Evolutionary conservation across 2,888 invertebrate species (phyloP).

Genomic region (Pantelozetes paolii): DNA sequence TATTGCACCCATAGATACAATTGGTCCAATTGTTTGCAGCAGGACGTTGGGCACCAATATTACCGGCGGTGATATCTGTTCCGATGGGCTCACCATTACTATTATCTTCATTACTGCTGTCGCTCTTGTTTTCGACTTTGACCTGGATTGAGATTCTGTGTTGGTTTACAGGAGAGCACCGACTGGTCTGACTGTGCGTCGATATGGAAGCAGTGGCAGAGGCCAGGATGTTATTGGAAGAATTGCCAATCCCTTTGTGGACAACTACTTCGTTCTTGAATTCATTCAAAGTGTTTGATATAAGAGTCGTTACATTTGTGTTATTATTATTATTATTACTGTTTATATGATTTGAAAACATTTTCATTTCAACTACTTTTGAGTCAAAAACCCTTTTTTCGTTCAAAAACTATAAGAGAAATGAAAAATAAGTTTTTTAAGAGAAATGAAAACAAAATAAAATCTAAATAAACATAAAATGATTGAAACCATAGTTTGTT

Average conservation of each 20-base stretch:
- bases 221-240: not conserved
- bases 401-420: too few species aligned
- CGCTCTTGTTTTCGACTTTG: slow-evolving; percentile 12
- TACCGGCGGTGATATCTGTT: not conserved
- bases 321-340: not conserved
- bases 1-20: slow-evolving; percentile 7
- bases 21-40: not conserved
- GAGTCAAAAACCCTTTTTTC: too few species aligned
- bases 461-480: slow-evolving; percentile 3
- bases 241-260: not conserved
- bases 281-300: slow-evolving; percentile 7
- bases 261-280: not conserved
- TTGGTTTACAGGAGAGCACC: not conserved
- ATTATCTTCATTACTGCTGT: slow-evolving; percentile 15
- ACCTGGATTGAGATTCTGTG: slow-evolving; percentile 22
- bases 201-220: slow-evolving; percentile 13
- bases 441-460: not conserved
- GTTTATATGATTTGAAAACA: too few species aligned
- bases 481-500: not conserved
- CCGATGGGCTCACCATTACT: too few species aligned
- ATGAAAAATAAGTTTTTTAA: too few species aligned
- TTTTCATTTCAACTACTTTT: slow-evolving; percentile 29
- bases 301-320: not conserved
- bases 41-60: not conserved
- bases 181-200: not conserved